Percentiles rank a stretch among this genome's conserved stretches.
Conservation (phyloP, 2,797 vertebrate species). For the Acanthurus tractus region DNA sequence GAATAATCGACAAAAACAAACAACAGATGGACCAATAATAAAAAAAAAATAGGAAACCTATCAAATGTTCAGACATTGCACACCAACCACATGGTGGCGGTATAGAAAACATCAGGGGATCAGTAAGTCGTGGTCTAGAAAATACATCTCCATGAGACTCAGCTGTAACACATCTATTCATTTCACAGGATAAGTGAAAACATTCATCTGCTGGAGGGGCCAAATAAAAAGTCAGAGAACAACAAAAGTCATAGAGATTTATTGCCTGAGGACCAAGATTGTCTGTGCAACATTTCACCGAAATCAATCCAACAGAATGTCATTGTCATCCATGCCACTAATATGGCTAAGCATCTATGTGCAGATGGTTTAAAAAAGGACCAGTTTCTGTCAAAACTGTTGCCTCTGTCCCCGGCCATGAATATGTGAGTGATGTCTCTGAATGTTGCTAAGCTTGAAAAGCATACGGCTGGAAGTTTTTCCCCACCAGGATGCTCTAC, state of each 20-base stretch:
- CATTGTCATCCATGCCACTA: background rate
- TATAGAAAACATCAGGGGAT: background rate
- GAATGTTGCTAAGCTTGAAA: conserved; percentile 33
- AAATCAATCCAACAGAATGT: background rate
- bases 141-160: background rate
- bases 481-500: conserved; percentile 43
- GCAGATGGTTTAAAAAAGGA: background rate
- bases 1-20: background rate
- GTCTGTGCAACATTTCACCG: background rate
- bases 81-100: background rate
- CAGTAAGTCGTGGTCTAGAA: background rate
- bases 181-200: background rate
- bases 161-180: background rate
- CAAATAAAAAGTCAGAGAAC: background rate
- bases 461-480: conserved; percentile 37
- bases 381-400: conserved; percentile 1
- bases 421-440: conserved; percentile 33
- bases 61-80: background rate
- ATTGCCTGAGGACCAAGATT: background rate
- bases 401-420: conserved; percentile 15
- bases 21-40: background rate
- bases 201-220: background rate
- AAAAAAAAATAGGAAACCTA: background rate
- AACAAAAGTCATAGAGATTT: background rate
- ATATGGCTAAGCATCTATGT: conserved; percentile 3